Evolutionary conservation across 1,140 invertebrate genomes (phyloP).

Genomic region (Galendromus occidentalis): DNA sequence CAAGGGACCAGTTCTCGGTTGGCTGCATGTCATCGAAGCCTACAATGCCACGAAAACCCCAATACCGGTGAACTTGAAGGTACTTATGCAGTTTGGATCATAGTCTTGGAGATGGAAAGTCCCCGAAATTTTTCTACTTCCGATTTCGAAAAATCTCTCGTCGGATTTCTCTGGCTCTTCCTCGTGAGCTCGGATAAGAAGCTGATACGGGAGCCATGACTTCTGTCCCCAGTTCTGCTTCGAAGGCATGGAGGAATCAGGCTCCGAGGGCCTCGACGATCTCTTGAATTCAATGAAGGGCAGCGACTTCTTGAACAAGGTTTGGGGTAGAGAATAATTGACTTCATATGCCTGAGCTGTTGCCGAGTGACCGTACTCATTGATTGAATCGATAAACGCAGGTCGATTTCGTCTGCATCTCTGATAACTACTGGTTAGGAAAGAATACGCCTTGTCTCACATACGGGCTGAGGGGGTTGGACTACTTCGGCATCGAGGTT

Average conservation of each 20-base stretch:
- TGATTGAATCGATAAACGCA: conserved; percentile 22
- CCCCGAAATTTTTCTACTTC: too few species aligned
- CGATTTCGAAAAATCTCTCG: too few species aligned
- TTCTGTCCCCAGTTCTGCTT: conserved; percentile 54
- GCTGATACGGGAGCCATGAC: not conserved
- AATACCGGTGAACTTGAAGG: conserved; percentile 79
- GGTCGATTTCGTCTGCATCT: conserved; percentile 89
- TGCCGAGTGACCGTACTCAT: not conserved
- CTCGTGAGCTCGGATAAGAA: too few species aligned
- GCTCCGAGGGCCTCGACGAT: conserved; percentile 81
- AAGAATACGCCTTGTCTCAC: conserved; percentile 89
- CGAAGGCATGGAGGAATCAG: conserved; percentile 96
- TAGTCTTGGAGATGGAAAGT: too few species aligned
- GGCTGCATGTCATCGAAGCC: conserved; percentile 80
- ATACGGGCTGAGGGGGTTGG: conserved; percentile 76
- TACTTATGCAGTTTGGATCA: too few species aligned
- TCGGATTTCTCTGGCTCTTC: too few species aligned
- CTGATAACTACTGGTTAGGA: conserved; percentile 97
- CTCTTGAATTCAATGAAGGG: conserved; percentile 51
- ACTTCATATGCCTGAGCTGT: not conserved
- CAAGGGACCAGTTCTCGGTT: conserved; percentile 58
- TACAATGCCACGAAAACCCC: conserved; percentile 47
- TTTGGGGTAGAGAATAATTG: not conserved
- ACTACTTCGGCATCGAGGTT: conserved; percentile 76
- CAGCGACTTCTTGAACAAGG: conserved; percentile 40